Evolutionary conservation across 2,797 vertebrate genomes (phyloP), one percentile per base, ranked within the genome.

Genomic region (Takifugu ocellatus): DNA sequence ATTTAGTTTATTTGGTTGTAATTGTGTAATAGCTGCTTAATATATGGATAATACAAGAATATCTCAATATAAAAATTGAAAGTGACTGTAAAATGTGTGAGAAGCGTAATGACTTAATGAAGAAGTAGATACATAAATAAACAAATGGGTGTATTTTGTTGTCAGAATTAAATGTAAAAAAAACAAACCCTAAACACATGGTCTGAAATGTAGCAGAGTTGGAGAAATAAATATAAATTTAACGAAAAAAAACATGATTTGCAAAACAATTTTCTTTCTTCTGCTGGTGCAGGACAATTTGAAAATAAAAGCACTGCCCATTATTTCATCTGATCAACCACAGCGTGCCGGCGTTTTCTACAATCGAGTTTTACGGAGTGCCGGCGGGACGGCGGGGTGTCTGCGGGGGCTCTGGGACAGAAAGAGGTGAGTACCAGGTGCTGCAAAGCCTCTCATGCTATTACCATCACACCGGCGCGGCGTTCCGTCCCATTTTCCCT

Each of bases 311-410:
- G 72, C 66, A 68, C 52, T 52, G 62, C 24, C 43, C 36, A 58
- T 5, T 78, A 78, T 83, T 75, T 82, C 66, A 60, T 71, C 84
- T 81, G 86, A 86, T 84, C 74, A 63, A 69, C 75, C 86, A 58
- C 87, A 88, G 88, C 84, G 44, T 89, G 89, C 52, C 46, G 75
- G 74, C 82, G 79, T 86, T 89, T 89, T 84, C 77, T 76, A 89
- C 85, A 89, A 88, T 90, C 86, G 85, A 84, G 84, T 91, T 91
- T 90, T 87, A 91, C 74, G 76, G 82, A 65, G 53, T 68, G 73
- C 72, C 81, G 79, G 83, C 84, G 55, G 84, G 81, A 74, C 63
- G 26, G 52, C 59, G 36, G 36, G 36, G 16, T 64, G 72, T 88
- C 90, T 80, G 58, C 70, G 51, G 81, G 84, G 83, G 83, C 75